Conservation (phyloP, 1,140 invertebrate species). For the Adoxophyes honmai region DNA sequence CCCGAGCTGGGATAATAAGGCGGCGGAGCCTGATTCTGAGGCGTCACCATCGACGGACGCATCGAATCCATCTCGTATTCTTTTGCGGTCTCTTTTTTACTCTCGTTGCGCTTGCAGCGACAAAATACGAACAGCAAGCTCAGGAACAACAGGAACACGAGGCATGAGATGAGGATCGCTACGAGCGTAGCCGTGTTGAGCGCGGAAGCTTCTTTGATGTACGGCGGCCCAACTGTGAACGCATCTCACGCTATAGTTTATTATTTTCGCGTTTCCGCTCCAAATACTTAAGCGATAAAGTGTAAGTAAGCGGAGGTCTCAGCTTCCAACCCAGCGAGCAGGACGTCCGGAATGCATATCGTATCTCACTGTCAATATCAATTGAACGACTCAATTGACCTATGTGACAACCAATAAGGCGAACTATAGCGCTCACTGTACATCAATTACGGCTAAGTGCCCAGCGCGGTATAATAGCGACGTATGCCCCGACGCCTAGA, state of each 20-base stretch:
- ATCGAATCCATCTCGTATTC: constrained; percentile 93
- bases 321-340: neutral
- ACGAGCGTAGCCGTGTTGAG: constrained; percentile 87
- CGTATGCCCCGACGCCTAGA: no score
- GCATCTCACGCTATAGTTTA: constrained; percentile 20
- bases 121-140: constrained; percentile 90
- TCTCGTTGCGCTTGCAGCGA: constrained; percentile 89
- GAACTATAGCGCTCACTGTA: neutral
- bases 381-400: neutral
- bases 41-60: constrained; percentile 86
- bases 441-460: neutral
- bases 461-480: neutral
- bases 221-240: constrained; percentile 85
- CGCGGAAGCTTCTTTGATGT: constrained; percentile 86
- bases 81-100: constrained; percentile 88
- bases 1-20: constrained; percentile 91
- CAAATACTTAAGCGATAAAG: no score
- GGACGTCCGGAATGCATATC: neutral
- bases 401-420: neutral
- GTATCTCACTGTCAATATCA: constrained; percentile 7
- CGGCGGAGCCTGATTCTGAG: constrained; percentile 88
- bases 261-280: neutral
- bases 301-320: neutral
- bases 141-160: constrained; percentile 87
- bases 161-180: constrained; percentile 88